Percentiles rank a stretch among this genome's conserved stretches.
Conservation (phyloP, 2,797 vertebrate species). For the Eulemur mongoz region DNA sequence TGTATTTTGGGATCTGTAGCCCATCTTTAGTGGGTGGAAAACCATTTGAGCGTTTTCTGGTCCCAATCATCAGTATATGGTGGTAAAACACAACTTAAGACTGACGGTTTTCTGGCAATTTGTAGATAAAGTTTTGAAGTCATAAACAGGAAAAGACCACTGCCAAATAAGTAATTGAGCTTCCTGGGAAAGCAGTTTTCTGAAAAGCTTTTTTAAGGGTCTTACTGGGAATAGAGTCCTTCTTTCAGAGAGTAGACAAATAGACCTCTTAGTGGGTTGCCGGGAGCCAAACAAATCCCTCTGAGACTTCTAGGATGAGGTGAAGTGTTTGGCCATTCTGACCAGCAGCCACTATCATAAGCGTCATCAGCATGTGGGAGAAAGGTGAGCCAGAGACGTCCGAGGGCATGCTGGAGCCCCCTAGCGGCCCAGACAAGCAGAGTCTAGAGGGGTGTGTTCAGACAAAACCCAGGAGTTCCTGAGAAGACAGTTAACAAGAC, state of each 20-base stretch:
- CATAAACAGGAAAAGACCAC: neutral
- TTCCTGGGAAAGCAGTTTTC: conserved; percentile 5
- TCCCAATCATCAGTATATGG: neutral
- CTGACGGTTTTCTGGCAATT: neutral
- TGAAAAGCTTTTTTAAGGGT: neutral
- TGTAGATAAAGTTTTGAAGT: neutral
- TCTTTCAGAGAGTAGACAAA: neutral
- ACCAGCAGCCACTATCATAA: neutral
- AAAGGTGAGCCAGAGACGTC: neutral
- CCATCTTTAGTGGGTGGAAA: neutral
- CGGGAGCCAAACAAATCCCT: neutral
- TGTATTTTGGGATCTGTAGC: neutral
- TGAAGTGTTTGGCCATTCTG: neutral
- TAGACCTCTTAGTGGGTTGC: neutral
- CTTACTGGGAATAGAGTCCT: neutral
- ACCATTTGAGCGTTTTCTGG: neutral
- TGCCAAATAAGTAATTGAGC: neutral
- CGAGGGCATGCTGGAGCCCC: neutral
- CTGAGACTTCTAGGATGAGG: neutral
- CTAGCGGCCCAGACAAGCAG: neutral
- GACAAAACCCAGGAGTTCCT: neutral
- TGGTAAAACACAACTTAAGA: neutral
- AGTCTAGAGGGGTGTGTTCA: neutral
- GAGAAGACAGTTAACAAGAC: neutral
- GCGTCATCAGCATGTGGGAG: neutral